Percentiles rank a stretch among this genome's conserved stretches.
Conservation (phyloP, 2,113 vertebrate genomes). For the Ophthalmolycus amberensis region DNA sequence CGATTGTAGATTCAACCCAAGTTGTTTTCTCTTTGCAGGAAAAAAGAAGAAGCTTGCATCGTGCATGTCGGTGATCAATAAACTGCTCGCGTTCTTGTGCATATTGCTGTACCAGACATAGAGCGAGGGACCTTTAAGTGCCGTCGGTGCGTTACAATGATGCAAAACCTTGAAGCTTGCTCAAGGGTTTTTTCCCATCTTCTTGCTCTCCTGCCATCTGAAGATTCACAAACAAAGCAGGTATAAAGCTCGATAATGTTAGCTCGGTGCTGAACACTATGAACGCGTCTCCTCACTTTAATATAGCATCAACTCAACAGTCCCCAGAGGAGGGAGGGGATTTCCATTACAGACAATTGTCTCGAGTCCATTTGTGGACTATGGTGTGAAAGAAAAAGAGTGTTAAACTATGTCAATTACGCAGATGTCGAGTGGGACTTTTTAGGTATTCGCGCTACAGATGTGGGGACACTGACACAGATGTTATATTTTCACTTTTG, state of each 20-base stretch:
- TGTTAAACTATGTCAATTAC: conserved; percentile 8
- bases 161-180: conserved; percentile 58
- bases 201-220: not conserved
- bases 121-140: conserved; percentile 7
- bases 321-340: conserved; percentile 13
- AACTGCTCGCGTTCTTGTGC: conserved; percentile 6
- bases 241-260: conserved; percentile 28
- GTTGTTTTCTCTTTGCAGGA: conserved; percentile 44
- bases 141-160: conserved; percentile 42
- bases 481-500: not conserved
- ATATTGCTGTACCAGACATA: not conserved
- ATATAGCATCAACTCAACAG: conserved; percentile 36
- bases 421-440: not conserved
- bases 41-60: not conserved
- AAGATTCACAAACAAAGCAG: not conserved
- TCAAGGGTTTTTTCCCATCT: conserved; percentile 19
- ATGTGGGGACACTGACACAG: not conserved
- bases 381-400: not conserved
- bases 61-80: conserved; percentile 42
- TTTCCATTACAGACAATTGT: conserved; percentile 48
- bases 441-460: not conserved
- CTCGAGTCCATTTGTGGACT: conserved; percentile 19
- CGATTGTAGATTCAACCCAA: conserved; percentile 32
- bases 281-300: conserved; percentile 27
- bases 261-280: conserved; percentile 6